phyloP scores from a whole-genome alignment of 1,140 invertebrate species.

The Meteorus sp. region DNA sequence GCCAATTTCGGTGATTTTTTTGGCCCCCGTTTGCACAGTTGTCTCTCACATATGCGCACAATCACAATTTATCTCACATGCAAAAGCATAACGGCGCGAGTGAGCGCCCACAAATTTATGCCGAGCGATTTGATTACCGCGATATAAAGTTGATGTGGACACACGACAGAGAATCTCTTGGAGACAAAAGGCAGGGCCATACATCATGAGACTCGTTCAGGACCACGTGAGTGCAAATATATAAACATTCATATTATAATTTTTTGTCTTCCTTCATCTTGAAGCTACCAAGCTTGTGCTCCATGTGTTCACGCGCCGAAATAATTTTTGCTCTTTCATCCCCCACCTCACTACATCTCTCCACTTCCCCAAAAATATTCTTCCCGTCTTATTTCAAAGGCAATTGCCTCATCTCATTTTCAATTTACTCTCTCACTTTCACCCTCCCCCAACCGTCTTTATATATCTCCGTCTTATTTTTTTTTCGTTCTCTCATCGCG shows the following conservation, averaged over 20 bases:
- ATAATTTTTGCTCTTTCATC: slow-evolving; percentile 11
- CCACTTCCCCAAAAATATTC: no score
- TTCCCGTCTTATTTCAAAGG: no score
- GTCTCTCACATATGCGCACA: no score
- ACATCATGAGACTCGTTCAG: slow-evolving; percentile 53
- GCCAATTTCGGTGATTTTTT: slow-evolving; percentile 2
- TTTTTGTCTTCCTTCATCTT: slow-evolving; percentile 22
- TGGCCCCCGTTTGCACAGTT: no score
- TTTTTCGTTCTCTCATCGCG: slow-evolving; percentile 20
- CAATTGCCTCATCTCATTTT: no score
- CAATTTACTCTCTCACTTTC: no score
- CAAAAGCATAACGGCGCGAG: slow-evolving; percentile 40
- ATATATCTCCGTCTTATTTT: no score
- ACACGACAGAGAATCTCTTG: slow-evolving; percentile 43
- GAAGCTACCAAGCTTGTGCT: no score
- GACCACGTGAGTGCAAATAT: no score
- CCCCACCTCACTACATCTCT: slow-evolving; percentile 12
- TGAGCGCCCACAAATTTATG: slow-evolving; percentile 59
- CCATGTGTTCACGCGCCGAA: slow-evolving; percentile 15
- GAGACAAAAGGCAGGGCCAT: slow-evolving; percentile 56
- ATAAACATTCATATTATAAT: no score
- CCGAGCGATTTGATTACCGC: slow-evolving; percentile 57
- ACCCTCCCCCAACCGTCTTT: no score
- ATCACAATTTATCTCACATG: no score
- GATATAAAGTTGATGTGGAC: slow-evolving; percentile 57